phyloP scores from a whole-genome alignment of 2,888 invertebrate species.

The Amblyjoppa fuscipennis region DNA sequence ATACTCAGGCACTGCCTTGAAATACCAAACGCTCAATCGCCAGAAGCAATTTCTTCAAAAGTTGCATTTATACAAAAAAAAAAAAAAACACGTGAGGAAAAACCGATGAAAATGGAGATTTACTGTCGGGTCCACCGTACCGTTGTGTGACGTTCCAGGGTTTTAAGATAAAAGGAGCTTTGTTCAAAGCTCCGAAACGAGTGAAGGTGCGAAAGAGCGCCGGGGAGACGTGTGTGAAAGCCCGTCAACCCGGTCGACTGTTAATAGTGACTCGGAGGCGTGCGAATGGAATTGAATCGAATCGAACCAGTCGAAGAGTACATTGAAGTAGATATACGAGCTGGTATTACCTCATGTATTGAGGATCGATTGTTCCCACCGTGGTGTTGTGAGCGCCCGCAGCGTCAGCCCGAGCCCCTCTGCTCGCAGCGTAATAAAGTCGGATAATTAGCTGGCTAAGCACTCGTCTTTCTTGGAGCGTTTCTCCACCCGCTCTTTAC shows the following conservation, averaged over 20 bases:
- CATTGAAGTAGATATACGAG: conserved; percentile 7
- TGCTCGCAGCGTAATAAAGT: conserved; percentile 41
- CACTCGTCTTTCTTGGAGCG: conserved; percentile 35
- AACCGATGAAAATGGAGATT: background rate
- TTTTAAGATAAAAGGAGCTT: background rate
- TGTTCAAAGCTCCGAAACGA: conserved; percentile 5
- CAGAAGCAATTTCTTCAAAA: too few relatives aligned
- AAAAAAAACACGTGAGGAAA: background rate
- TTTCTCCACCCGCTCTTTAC: conserved; percentile 8
- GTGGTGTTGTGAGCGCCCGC: conserved; percentile 14
- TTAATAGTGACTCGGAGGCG: conserved; percentile 17
- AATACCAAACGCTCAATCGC: too few relatives aligned
- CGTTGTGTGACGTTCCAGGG: background rate
- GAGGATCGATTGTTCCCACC: conserved; percentile 36
- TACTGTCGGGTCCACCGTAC: background rate
- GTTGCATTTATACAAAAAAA: too few relatives aligned
- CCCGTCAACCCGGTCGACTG: background rate
- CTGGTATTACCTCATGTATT: conserved; percentile 19
- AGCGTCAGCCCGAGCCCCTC: background rate
- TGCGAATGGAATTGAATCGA: conserved; percentile 16
- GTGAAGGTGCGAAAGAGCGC: background rate
- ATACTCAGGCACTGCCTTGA: too few relatives aligned
- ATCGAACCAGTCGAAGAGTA: background rate
- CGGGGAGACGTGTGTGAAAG: background rate
- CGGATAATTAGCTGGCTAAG: conserved; percentile 64